phyloP scores from a whole-genome alignment of 2,113 vertebrate species.

The Haemorhous mexicanus region DNA sequence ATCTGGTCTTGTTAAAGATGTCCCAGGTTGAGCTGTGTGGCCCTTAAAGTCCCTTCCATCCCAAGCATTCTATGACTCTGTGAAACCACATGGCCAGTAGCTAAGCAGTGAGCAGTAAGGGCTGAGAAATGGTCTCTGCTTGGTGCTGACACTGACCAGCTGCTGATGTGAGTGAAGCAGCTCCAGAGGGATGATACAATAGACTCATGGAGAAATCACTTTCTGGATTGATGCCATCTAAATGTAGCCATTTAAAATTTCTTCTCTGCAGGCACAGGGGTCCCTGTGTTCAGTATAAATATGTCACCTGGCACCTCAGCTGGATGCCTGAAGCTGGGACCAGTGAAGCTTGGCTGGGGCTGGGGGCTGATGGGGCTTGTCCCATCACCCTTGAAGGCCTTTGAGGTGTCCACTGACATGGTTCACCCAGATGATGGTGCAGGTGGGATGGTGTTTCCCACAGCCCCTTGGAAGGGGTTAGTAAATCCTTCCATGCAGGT shows the following conservation, averaged over 20 bases:
- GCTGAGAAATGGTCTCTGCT: neutral
- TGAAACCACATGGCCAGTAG: neutral
- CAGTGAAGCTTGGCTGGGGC: neutral
- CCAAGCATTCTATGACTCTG: neutral
- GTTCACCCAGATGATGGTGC: neutral
- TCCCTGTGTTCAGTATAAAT: neutral
- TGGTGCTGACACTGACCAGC: neutral
- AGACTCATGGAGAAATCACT: neutral
- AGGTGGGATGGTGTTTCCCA: neutral
- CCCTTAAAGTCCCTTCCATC: neutral
- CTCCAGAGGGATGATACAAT: neutral
- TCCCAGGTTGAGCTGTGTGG: neutral
- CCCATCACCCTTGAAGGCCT: neutral
- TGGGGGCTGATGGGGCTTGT: neutral
- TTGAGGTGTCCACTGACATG: rapidly evolving
- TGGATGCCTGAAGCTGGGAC: neutral
- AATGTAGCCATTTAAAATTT: neutral
- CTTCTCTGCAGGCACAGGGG: neutral
- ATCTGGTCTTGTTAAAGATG: neutral
- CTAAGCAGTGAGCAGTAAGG: neutral
- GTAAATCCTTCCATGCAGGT: neutral
- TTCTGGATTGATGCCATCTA: neutral
- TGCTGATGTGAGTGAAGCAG: neutral
- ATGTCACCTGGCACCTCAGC: neutral
- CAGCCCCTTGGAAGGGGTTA: neutral